Evolutionary conservation across 2,113 vertebrate species (phyloP).

Genomic region (Heterochromis multidens): DNA sequence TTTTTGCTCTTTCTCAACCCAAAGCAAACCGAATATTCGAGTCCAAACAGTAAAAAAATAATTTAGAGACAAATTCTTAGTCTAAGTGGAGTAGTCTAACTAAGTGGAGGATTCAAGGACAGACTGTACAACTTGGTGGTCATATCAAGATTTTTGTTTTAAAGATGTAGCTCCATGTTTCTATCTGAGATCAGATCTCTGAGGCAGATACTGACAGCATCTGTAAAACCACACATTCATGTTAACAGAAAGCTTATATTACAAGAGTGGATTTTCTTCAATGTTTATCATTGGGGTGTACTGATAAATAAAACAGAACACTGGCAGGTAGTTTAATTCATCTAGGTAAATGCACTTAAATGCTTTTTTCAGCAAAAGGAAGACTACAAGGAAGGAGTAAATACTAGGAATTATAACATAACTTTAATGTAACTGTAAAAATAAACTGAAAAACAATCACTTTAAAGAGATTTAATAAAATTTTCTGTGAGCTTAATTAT

Average conservation of each 20-base stretch:
- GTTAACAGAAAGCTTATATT: background rate
- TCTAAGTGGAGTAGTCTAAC: no score
- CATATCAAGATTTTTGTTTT: background rate
- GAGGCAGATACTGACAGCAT: background rate
- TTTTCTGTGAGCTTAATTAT: background rate
- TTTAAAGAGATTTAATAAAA: background rate
- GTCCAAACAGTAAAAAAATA: background rate
- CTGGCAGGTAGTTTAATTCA: background rate
- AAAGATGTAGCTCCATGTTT: background rate
- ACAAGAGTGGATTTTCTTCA: background rate
- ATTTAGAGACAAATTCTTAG: background rate
- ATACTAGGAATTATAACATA: fast-evolving
- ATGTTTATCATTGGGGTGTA: background rate
- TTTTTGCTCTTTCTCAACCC: background rate
- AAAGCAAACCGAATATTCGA: no score
- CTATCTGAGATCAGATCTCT: background rate
- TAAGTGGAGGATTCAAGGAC: background rate
- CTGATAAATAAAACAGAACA: background rate
- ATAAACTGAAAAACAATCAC: fast-evolving
- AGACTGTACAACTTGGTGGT: background rate
- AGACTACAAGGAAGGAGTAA: fast-evolving
- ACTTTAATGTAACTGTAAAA: background rate
- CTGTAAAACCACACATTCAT: background rate
- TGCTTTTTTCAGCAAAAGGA: fast-evolving
- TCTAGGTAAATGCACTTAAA: no score